These are phyloP conservation scores for Scaptodrosophila lebanonensis DNA, from an alignment of 1,140 invertebrate species.

Conservation along the genomic window DNA sequence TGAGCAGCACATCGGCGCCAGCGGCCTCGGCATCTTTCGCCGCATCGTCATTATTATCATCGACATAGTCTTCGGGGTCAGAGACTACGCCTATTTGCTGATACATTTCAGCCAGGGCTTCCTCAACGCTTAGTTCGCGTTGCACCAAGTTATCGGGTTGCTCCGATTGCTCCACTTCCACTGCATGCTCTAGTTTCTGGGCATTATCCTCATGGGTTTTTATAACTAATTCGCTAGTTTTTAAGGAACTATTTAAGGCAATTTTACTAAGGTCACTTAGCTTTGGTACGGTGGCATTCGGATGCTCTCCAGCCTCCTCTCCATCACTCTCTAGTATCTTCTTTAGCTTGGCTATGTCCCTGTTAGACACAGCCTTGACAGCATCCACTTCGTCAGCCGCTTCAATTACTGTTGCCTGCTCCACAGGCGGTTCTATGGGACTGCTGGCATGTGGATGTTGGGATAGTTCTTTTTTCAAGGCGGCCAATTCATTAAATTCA, in stretches of 20 bases:
- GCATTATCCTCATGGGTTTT: conserved; percentile 13
- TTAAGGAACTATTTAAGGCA: conserved; percentile 77
- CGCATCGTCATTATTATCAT: conserved; percentile 23
- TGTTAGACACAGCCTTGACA: conserved; percentile 46
- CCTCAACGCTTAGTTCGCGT: conserved; percentile 70
- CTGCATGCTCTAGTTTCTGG: neutral
- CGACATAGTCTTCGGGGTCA: conserved; percentile 50
- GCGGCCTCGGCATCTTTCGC: conserved; percentile 13
- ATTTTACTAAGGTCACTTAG: conserved; percentile 77
- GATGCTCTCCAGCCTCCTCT: conserved; percentile 28
- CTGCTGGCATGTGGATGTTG: conserved; percentile 20
- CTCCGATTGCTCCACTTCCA: neutral
- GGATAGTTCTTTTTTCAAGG: conserved; percentile 61
- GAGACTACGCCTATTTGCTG: conserved; percentile 63
- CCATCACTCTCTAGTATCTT: conserved; percentile 58
- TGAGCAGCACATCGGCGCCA: conserved; percentile 58
- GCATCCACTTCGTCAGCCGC: neutral
- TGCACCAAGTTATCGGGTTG: conserved; percentile 1
- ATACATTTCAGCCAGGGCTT: conserved; percentile 72
- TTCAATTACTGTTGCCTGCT: neutral
- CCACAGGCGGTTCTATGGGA: neutral
- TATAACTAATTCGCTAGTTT: conserved; percentile 44
- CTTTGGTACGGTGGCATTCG: conserved; percentile 56
- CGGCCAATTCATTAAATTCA: conserved; percentile 61
- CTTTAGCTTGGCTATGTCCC: conserved; percentile 66